Conservation (phyloP, 2,113 vertebrate species). For the Platichthys flesus region DNA sequence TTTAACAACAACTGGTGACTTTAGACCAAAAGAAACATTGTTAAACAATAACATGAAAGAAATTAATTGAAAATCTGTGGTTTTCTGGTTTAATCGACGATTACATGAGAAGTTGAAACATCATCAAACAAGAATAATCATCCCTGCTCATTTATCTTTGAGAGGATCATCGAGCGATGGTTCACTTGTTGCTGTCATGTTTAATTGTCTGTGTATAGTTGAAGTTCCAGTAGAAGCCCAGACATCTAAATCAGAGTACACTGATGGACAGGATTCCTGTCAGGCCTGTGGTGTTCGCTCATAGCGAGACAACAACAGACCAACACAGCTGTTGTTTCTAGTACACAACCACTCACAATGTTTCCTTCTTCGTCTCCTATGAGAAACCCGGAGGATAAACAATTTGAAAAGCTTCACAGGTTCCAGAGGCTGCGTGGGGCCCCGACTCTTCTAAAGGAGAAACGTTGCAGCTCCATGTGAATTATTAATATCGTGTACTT, state of each 20-base stretch:
- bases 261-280: slow-evolving; percentile 17
- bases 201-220: slow-evolving; percentile 12
- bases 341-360: background rate
- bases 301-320: slow-evolving; percentile 3
- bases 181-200: background rate
- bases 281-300: background rate
- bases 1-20: background rate
- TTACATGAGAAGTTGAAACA: background rate
- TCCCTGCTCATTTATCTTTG: background rate
- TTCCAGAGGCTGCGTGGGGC: slow-evolving; percentile 12
- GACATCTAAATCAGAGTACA: background rate
- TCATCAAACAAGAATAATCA: background rate
- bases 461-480: slow-evolving; percentile 43
- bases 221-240: background rate
- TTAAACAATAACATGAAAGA: background rate
- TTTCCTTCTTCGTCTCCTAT: background rate
- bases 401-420: background rate
- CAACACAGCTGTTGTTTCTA: slow-evolving; percentile 4
- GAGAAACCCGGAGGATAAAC: background rate
- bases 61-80: background rate
- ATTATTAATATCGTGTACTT: slow-evolving; percentile 69
- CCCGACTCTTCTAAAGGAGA: slow-evolving; percentile 41
- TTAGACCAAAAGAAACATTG: background rate
- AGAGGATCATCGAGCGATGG: background rate
- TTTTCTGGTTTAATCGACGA: background rate